These are phyloP conservation scores for Pyrrhosoma nymphula DNA, from an alignment of 2,888 invertebrate genomes.

Conservation along the genomic window DNA sequence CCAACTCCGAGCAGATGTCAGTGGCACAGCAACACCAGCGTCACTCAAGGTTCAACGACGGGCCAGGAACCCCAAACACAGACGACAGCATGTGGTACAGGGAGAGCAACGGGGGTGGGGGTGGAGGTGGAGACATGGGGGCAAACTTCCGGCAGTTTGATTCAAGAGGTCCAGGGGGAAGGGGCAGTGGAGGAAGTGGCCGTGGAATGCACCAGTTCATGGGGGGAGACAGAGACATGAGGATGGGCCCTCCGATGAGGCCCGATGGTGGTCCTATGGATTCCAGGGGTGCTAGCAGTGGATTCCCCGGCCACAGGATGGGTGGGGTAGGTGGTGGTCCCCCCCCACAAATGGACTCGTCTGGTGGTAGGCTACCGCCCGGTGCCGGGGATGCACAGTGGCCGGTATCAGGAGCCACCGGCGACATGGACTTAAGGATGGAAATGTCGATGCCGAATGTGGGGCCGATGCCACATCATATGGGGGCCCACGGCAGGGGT, in stretches of 20 bases:
- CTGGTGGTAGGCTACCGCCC: neutral
- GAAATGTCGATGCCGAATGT: constrained; percentile 22
- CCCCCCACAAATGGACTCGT: constrained; percentile 1
- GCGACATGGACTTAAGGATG: constrained; percentile 60
- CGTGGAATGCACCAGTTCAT: constrained; percentile 46
- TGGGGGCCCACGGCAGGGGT: constrained; percentile 10
- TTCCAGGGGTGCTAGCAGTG: neutral
- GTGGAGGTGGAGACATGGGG: constrained; percentile 46
- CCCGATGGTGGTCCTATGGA: constrained; percentile 45
- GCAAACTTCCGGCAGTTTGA: constrained; percentile 46
- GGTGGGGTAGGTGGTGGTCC: constrained; percentile 67
- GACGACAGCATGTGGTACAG: constrained; percentile 35
- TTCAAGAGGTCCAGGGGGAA: neutral
- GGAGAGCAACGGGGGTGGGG: constrained; percentile 54
- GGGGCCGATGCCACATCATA: constrained; percentile 24
- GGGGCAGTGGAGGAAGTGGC: neutral
- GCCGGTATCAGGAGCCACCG: neutral
- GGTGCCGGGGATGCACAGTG: constrained; percentile 33
- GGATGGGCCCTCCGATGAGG: constrained; percentile 37
- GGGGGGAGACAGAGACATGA: constrained; percentile 57
- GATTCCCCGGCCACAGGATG: constrained; percentile 59
- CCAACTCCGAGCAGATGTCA: neutral
- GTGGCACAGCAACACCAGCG: constrained; percentile 10
- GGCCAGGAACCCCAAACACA: neutral
- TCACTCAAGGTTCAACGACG: constrained; percentile 55